Evolutionary conservation across 2,888 invertebrate genomes (phyloP).

Genomic region (Peribatodes rhomboidaria): DNA sequence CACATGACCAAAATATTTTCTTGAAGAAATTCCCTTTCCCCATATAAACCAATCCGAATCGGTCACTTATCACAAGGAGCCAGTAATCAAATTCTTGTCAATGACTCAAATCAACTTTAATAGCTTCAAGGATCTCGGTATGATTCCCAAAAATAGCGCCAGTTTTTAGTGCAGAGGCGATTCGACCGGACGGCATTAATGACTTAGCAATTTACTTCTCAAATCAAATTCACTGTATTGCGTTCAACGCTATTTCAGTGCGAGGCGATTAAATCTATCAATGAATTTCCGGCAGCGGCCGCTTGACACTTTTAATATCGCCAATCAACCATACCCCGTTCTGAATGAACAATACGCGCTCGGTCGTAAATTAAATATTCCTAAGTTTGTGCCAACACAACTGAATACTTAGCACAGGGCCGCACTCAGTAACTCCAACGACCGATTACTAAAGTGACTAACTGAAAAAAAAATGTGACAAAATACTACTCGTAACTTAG

Average conservation of each 20-base stretch:
- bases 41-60: background rate
- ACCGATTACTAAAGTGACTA: conserved; percentile 42
- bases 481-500: too few relatives aligned
- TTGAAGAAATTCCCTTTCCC: background rate
- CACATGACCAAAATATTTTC: too few relatives aligned
- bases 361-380: conserved; percentile 80
- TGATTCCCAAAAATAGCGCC: conserved; percentile 72
- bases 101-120: conserved; percentile 63
- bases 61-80: background rate
- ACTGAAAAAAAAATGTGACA: too few relatives aligned
- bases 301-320: conserved; percentile 85
- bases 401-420: conserved; percentile 52
- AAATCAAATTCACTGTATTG: conserved; percentile 74
- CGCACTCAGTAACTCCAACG: conserved; percentile 25
- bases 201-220: conserved; percentile 81
- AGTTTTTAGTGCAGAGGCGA: conserved; percentile 71
- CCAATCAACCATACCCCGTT: conserved; percentile 77
- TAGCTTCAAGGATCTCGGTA: conserved; percentile 66
- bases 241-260: conserved; percentile 73
- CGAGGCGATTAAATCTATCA: conserved; percentile 84
- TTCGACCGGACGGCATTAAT: conserved; percentile 83
- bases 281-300: conserved; percentile 83
- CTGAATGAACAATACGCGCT: conserved; percentile 82
- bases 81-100: conserved; percentile 22
- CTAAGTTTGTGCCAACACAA: conserved; percentile 70